These are phyloP conservation scores for Polydesmus complanatus DNA, from an alignment of 2,888 invertebrate genomes.

Conservation along the genomic window DNA sequence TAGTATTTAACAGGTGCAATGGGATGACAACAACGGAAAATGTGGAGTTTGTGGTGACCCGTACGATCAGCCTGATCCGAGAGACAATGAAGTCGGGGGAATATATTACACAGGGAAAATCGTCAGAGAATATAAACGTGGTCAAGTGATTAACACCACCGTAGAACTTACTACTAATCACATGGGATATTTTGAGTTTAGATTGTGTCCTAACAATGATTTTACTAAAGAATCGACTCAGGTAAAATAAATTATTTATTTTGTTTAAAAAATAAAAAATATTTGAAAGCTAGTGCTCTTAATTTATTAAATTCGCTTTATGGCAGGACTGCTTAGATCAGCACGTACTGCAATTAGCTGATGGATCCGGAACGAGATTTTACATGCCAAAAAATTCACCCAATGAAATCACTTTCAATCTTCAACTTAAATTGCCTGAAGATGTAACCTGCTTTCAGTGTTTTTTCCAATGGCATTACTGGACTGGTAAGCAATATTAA, in stretches of 20 bases:
- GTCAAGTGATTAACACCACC: conserved; percentile 27
- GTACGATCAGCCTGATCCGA: conserved; percentile 32
- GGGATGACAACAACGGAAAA: conserved; percentile 42
- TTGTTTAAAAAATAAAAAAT: too few relatives aligned
- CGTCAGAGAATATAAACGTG: conserved; percentile 26
- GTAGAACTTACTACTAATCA: conserved; percentile 32
- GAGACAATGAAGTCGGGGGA: conserved; percentile 29
- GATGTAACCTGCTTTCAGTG: conserved; percentile 7
- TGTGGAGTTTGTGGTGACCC: conserved; percentile 87
- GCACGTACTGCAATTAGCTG: conserved; percentile 26
- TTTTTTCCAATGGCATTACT: conserved; percentile 3
- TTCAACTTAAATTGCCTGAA: conserved; percentile 2
- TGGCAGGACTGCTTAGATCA: conserved; percentile 27
- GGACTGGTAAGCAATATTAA: neutral
- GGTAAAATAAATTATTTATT: too few relatives aligned
- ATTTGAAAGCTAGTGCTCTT: too few relatives aligned
- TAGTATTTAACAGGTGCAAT: conserved; percentile 20
- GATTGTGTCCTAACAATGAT: conserved; percentile 26
- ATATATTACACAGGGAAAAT: conserved; percentile 28
- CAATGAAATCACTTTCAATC: neutral
- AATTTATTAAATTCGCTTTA: too few relatives aligned
- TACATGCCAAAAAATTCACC: neutral
- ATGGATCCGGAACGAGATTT: conserved; percentile 24
- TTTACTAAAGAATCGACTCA: conserved; percentile 17
- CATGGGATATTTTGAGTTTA: conserved; percentile 31